A percentile compares a stretch with the other conserved stretches of the same genome.
Evolutionary conservation across 2,888 invertebrate genomes (phyloP).

Genomic region (Blera fallax): DNA sequence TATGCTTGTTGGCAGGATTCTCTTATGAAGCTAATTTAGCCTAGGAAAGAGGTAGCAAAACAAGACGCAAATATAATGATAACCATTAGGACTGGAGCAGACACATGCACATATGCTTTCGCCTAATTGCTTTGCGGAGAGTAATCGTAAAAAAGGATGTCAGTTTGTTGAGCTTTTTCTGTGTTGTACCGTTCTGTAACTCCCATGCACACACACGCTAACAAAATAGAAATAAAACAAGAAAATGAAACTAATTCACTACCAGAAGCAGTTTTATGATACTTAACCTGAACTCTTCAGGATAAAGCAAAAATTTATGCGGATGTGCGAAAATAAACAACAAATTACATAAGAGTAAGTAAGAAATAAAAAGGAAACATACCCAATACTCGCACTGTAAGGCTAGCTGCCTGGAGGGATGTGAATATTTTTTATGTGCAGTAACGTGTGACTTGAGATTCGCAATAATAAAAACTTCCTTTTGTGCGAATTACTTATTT

Average conservation of each 20-base stretch:
- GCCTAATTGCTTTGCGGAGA: constrained; percentile 37
- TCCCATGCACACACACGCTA: background rate
- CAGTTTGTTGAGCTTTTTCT: constrained; percentile 20
- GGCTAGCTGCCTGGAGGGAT: background rate
- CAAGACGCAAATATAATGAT: constrained; percentile 40
- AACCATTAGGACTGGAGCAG: constrained; percentile 31
- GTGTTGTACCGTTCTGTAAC: background rate
- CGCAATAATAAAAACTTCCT: background rate
- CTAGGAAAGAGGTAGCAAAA: constrained; percentile 15
- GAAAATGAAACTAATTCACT: constrained; percentile 34
- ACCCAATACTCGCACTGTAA: background rate
- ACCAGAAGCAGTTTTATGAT: constrained; percentile 1
- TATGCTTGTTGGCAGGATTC: background rate
- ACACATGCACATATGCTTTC: background rate
- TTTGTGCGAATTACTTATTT: background rate
- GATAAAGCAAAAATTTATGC: constrained; percentile 21
- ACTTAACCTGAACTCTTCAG: constrained; percentile 34
- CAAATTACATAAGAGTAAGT: background rate
- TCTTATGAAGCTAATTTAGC: background rate
- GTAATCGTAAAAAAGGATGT: constrained; percentile 38
- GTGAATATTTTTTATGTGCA: background rate
- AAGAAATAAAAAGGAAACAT: background rate
- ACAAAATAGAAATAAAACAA: constrained; percentile 2
- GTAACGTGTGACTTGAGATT: background rate
- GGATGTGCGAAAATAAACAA: constrained; percentile 26